Percentiles rank a stretch among this genome's conserved stretches.
phyloP scores from a whole-genome alignment of 2,797 vertebrate genomes.

The Chromis chromis region DNA sequence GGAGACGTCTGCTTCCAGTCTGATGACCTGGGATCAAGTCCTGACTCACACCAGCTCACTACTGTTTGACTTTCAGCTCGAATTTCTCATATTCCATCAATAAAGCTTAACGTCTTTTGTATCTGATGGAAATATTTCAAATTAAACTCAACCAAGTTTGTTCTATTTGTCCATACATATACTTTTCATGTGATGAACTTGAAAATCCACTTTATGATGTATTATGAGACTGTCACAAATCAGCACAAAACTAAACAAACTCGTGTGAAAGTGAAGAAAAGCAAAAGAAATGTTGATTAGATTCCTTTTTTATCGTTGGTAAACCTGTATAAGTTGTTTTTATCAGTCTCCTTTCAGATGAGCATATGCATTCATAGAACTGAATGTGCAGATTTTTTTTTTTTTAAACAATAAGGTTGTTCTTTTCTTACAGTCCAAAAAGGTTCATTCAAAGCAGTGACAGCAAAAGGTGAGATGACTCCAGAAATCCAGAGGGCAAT shows the following conservation, averaged over 20 bases:
- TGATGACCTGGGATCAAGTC: too few relatives aligned
- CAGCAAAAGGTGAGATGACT: slow-evolving; percentile 13
- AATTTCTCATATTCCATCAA: not conserved
- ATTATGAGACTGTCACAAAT: not conserved
- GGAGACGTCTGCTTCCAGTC: too few relatives aligned
- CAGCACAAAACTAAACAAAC: too few relatives aligned
- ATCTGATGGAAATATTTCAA: not conserved
- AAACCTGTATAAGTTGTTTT: too few relatives aligned
- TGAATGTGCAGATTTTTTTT: too few relatives aligned
- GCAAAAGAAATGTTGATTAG: too few relatives aligned
- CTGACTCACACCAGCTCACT: too few relatives aligned
- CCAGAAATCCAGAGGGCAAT: slow-evolving; percentile 21
- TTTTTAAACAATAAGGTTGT: not conserved
- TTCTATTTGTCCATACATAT: not conserved
- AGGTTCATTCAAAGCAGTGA: not conserved
- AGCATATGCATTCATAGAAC: too few relatives aligned
- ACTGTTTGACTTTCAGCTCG: too few relatives aligned
- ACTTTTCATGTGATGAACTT: not conserved
- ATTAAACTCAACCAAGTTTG: not conserved
- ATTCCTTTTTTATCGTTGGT: too few relatives aligned
- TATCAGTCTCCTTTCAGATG: too few relatives aligned
- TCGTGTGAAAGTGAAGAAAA: too few relatives aligned
- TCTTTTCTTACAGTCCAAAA: not conserved
- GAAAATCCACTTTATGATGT: not conserved
- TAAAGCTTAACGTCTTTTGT: not conserved